Base-by-base conservation (phyloP, 2,888 invertebrate genomes). In the Dolichopus griseipennis region DNA sequence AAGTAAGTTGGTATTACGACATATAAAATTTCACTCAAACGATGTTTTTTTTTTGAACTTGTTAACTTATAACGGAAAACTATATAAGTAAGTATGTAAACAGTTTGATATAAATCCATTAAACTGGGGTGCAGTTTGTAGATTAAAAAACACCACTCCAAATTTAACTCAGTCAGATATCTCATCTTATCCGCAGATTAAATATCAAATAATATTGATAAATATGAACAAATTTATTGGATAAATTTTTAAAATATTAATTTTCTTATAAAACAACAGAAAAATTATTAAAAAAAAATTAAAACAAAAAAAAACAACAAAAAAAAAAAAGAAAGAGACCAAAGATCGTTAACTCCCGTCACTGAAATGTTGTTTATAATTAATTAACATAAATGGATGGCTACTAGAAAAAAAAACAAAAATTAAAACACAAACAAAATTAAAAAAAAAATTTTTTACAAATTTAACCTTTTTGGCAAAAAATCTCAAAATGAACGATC, bases 341-440 rank as follows among this genome's bases (percentile, higher is more conserved):
- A 18, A n/a, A 52, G 52, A 52, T 52, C 15, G 52, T 52, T 52
- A 52, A 52, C 52, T 52, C 6, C 52, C 52, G 52, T n/a, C 52
- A 52, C n/a, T 52, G 52, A 52, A 27, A 41, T 18, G n/a, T n/a
- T 52, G 52, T 52, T 6, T 52, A 6, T 52, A 52, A 52, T 52
- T 52, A 52, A 52, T 52, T 52, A 52, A 52, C 52, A 52, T 18
- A 52, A 43, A 52, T 52, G 15, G 52, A 52, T 52, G 52, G 52
- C 52, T 52, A 52, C 52, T 52, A 41, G 15, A 41, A 41, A 41
- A 41, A 41, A 41, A 41, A 41, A 52, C 52, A 52, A 52, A 52
- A 37, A 37, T 34, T 34, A n/a, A n/a, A 37, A 37, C 6, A 37
- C 6, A 37, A 37, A 6, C 52, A 52, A 52, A 12, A 52, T 15